phyloP scores from a whole-genome alignment of 2,797 vertebrate genomes.

The Alcedo quadribrachys region DNA sequence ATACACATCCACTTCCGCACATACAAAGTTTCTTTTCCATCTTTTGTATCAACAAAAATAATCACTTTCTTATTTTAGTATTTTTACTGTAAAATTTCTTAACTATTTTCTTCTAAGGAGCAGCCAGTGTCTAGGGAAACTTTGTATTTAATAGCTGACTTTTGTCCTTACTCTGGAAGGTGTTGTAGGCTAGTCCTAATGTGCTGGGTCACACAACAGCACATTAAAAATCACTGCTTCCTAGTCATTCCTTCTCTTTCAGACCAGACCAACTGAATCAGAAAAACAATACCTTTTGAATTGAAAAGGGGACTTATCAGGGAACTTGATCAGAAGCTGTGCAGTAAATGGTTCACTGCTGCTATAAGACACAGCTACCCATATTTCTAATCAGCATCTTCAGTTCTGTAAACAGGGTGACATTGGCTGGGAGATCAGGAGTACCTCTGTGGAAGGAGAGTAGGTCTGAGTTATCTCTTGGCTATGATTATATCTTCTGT shows the following conservation, averaged over 20 bases:
- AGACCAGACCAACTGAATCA: background rate
- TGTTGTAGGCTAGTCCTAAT: background rate
- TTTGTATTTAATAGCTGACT: background rate
- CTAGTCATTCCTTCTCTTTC: background rate
- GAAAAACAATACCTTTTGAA: background rate
- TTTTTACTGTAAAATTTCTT: background rate
- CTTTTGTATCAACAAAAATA: background rate
- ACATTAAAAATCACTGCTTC: background rate
- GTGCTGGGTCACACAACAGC: background rate
- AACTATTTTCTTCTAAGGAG: background rate
- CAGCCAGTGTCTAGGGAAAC: background rate
- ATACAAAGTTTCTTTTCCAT: background rate
- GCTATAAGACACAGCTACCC: background rate
- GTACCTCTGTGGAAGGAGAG: background rate
- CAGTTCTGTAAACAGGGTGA: background rate
- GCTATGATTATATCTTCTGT: background rate
- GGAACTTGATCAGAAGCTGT: background rate
- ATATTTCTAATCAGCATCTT: background rate
- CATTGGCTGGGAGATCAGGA: background rate
- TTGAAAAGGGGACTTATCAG: background rate
- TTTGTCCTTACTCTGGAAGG: rapidly evolving
- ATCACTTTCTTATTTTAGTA: background rate
- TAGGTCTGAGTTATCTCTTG: conserved; percentile 6
- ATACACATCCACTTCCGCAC: background rate
- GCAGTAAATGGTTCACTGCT: background rate